Evolutionary conservation across 1,140 invertebrate genomes (phyloP).

Genomic region (Brachionus paranguensis): DNA sequence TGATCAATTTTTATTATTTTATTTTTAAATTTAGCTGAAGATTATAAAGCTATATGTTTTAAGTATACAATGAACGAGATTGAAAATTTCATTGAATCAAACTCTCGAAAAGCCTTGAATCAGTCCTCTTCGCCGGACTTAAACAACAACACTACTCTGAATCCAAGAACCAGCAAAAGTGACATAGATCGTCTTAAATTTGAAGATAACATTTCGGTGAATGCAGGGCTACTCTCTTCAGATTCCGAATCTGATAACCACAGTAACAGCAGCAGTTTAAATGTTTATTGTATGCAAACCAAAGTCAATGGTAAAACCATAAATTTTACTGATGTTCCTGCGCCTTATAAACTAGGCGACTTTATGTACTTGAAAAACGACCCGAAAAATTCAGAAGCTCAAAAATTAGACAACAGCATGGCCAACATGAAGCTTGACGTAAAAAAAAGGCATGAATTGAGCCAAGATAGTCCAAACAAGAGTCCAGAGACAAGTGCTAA

Average conservation of each 20-base stretch:
- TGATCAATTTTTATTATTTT: background rate
- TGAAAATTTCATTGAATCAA: background rate
- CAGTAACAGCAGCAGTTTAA: background rate
- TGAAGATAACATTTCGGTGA: background rate
- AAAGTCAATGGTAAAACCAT: background rate
- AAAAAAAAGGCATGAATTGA: background rate
- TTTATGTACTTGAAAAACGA: constrained; percentile 19
- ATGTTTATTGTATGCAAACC: constrained; percentile 6
- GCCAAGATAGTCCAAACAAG: background rate
- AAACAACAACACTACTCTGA: background rate
- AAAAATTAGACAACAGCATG: background rate
- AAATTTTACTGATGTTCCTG: background rate
- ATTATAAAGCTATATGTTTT: constrained; percentile 8
- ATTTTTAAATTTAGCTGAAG: background rate
- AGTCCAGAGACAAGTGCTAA: background rate
- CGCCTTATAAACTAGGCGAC: constrained; percentile 1
- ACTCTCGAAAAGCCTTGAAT: background rate
- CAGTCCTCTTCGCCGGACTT: background rate
- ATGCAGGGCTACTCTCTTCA: background rate
- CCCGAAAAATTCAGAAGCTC: background rate
- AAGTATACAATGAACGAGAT: constrained; percentile 20
- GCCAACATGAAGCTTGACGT: background rate
- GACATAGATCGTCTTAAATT: background rate
- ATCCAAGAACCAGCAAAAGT: background rate
- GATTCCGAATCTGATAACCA: constrained; percentile 16